Evolutionary conservation across 2,797 vertebrate species (phyloP), one percentile per base, ranked within the genome.

Genomic region (Ptychobarbus kaznakovi): DNA sequence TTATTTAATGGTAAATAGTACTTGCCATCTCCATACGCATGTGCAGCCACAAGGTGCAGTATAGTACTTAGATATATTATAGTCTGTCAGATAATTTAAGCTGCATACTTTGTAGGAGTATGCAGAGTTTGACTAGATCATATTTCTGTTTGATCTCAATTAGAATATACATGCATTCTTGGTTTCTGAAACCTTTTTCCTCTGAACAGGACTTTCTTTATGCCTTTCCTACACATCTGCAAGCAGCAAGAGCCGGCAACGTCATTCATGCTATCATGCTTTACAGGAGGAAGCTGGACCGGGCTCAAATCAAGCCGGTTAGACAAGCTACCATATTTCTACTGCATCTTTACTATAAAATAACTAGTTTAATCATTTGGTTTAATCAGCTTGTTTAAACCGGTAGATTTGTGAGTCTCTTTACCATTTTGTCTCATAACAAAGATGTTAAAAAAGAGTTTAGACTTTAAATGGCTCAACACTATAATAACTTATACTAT

Each of bases 281-380:
- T 3, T 99, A 99, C 91, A 94, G 98, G 77, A 97, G 96, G 85
- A 97, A 96, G 90, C 94, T 99, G 90, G 98, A 99, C 94, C 93
- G 98, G 81, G 97, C 97, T 68, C 97, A 99, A 91, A 95, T 99
- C 89, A 97, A 97, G 85, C 98, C 98, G 44, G 98, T 99, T 63
- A 86, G 87, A 85, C 32, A 65, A 73, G 18, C 42, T 40, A 20
- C 56, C 38, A 1, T 70, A 28, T 70, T 84, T 70, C 58, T 75
- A 73, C 72, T 6, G 9, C 38, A 61, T 74, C 25, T 40, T 83
- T 15, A 76, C 44, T 15, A 38, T 61, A 53, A 38, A 53, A 53
- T 18, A 25, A 61, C 4, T 20, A 3, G 56, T 76, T 42, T 25
- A 1, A 13, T 53, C 11, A 25, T 25, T 25, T 61, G 4, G 25